These are phyloP conservation scores for Acronicta alni DNA, from an alignment of 2,888 invertebrate species.

Conservation along the genomic window DNA sequence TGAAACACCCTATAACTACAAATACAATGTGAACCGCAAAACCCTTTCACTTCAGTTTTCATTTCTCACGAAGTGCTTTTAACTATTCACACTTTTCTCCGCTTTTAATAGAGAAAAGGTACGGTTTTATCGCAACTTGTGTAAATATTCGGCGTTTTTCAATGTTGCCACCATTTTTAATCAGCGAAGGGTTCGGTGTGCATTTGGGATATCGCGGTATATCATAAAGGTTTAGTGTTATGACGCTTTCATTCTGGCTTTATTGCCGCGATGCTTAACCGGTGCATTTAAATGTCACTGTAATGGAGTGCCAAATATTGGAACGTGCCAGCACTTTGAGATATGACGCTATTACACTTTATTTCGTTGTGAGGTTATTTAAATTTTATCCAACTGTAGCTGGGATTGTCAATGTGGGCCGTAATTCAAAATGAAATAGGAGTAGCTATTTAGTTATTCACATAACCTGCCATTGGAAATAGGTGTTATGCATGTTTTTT, in stretches of 20 bases:
- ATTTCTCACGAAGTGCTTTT: conserved; percentile 64
- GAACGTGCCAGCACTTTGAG: conserved; percentile 13
- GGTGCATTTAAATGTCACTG: conserved; percentile 41
- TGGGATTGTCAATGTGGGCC: neutral
- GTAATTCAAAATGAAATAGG: neutral
- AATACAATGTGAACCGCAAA: conserved; percentile 17
- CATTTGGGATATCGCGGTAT: conserved; percentile 50
- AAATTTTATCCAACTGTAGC: neutral
- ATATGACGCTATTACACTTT: conserved; percentile 8
- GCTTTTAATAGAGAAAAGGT: conserved; percentile 56
- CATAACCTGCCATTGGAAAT: no score
- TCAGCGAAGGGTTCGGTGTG: conserved; percentile 56
- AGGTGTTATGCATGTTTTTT: no score
- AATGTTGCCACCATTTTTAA: conserved; percentile 58
- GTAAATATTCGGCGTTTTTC: conserved; percentile 59
- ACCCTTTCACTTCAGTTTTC: conserved; percentile 49
- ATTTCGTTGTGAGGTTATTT: neutral
- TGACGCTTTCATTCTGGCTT: conserved; percentile 31
- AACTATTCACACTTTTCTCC: conserved; percentile 63
- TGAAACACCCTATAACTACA: neutral
- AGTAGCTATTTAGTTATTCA: no score
- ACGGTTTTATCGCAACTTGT: conserved; percentile 38
- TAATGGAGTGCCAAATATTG: conserved; percentile 26
- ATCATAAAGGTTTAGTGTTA: conserved; percentile 54
- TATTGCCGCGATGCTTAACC: conserved; percentile 34